Conservation (phyloP, 2,888 invertebrate species). For the Tiphia femorata region DNA sequence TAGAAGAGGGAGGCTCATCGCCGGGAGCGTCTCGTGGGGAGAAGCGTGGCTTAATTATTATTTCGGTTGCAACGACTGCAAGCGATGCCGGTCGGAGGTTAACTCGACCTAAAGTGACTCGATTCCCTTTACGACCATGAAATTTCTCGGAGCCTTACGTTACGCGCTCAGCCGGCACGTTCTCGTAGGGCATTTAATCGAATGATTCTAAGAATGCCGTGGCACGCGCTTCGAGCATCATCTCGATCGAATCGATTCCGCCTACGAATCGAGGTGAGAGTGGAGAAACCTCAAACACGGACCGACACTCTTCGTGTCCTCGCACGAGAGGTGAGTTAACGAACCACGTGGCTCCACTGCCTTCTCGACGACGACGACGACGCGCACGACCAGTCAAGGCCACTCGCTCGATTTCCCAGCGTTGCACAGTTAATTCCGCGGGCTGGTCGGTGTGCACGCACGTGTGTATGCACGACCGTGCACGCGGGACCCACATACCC, state of each 20-base stretch:
- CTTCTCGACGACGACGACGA: background rate
- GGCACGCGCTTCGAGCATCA: background rate
- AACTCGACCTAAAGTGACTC: background rate
- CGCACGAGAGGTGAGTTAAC: background rate
- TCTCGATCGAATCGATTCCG: background rate
- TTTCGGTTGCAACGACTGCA: slow-evolving; percentile 36
- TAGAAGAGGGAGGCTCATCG: slow-evolving; percentile 3
- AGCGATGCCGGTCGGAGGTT: slow-evolving; percentile 2
- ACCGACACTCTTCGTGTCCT: too few species aligned
- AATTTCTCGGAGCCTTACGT: background rate
- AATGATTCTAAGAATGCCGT: too few species aligned
- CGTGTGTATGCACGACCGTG: slow-evolving; percentile 7
- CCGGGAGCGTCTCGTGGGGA: background rate
- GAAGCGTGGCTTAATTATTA: slow-evolving; percentile 29
- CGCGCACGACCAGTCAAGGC: background rate
- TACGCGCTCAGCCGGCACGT: background rate
- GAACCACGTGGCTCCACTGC: too few species aligned
- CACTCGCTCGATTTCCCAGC: slow-evolving; percentile 32
- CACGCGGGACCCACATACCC: slow-evolving; percentile 15
- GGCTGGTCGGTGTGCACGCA: background rate
- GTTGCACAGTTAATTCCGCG: slow-evolving; percentile 30
- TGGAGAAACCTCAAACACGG: slow-evolving; percentile 6
- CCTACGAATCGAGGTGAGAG: background rate
- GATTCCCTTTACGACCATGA: background rate
- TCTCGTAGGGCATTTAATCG: too few species aligned